Evolutionary conservation across 1,140 invertebrate genomes (phyloP).

Genomic region (Drosophila melanica): DNA sequence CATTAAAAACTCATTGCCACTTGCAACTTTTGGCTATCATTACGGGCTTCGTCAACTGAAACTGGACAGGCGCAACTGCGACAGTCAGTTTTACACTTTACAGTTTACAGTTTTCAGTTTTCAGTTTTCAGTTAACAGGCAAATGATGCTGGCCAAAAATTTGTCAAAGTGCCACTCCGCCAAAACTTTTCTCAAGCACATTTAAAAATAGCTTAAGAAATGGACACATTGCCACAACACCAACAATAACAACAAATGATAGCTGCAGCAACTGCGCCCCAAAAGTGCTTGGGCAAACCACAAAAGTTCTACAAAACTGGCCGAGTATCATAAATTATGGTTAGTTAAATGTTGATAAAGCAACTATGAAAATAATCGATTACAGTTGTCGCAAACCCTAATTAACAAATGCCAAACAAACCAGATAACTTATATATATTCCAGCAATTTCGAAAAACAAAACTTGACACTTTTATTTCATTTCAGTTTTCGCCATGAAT

Average conservation of each 20-base stretch:
- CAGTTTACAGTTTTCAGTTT: conserved; percentile 54
- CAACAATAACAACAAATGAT: conserved; percentile 4
- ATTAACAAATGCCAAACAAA: conserved; percentile 27
- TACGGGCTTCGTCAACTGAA: conserved; percentile 65
- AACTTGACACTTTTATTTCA: background rate
- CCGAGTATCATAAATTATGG: conserved; percentile 72
- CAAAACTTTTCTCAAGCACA: conserved; percentile 65
- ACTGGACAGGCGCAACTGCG: conserved; percentile 18
- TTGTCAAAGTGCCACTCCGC: conserved; percentile 51
- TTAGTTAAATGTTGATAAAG: conserved; percentile 71
- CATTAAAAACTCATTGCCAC: conserved; percentile 79
- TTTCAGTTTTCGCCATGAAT: background rate
- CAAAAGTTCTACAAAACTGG: conserved; percentile 53
- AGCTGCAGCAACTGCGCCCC: conserved; percentile 16
- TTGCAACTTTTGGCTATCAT: conserved; percentile 74
- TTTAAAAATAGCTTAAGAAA: conserved; percentile 81
- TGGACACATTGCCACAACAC: conserved; percentile 40
- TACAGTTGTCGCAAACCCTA: conserved; percentile 40
- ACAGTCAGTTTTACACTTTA: conserved; percentile 51
- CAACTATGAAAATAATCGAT: conserved; percentile 40
- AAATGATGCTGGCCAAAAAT: conserved; percentile 45
- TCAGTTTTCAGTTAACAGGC: conserved; percentile 48
- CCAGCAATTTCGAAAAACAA: background rate
- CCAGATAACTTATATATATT: background rate
- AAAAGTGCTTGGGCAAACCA: conserved; percentile 37